Percentiles rank a stretch among this genome's conserved stretches.
Evolutionary conservation across 2,113 vertebrate species (phyloP).

Genomic region (Zapus hudsonius): DNA sequence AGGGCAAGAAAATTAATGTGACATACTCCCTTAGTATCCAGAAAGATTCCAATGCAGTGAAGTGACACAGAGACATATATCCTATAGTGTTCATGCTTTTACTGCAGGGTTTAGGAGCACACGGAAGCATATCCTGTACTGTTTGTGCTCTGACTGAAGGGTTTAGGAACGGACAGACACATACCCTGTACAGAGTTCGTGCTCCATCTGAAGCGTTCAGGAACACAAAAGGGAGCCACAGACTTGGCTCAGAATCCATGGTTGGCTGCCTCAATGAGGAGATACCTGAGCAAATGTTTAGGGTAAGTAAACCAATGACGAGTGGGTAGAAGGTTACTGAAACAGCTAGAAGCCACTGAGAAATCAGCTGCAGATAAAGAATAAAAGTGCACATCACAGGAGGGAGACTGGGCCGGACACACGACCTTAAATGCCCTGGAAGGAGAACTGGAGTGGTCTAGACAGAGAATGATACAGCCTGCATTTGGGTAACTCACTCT

Average conservation of each 20-base stretch:
- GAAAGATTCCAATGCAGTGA: not conserved
- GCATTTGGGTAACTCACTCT: not conserved
- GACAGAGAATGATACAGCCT: too few relatives aligned
- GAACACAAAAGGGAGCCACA: not conserved
- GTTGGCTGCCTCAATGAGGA: too few relatives aligned
- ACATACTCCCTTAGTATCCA: not conserved
- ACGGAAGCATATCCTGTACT: not conserved
- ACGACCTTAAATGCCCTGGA: not conserved
- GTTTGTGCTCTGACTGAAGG: too few relatives aligned
- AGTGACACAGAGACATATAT: not conserved
- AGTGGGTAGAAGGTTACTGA: not conserved
- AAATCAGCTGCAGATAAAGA: not conserved
- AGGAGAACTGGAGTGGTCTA: not conserved
- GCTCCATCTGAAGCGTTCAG: too few relatives aligned
- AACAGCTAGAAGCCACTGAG: not conserved
- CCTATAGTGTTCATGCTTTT: too few relatives aligned
- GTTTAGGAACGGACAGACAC: not conserved
- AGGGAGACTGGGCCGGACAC: too few relatives aligned
- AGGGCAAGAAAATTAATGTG: not conserved
- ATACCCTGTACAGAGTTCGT: accelerated
- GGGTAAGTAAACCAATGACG: not conserved
- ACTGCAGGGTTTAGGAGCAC: not conserved
- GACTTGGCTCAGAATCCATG: not conserved
- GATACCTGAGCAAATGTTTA: not conserved
- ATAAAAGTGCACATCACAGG: too few relatives aligned